Conservation (phyloP, 1,140 invertebrate species). For the Papilio polyxenes region DNA sequence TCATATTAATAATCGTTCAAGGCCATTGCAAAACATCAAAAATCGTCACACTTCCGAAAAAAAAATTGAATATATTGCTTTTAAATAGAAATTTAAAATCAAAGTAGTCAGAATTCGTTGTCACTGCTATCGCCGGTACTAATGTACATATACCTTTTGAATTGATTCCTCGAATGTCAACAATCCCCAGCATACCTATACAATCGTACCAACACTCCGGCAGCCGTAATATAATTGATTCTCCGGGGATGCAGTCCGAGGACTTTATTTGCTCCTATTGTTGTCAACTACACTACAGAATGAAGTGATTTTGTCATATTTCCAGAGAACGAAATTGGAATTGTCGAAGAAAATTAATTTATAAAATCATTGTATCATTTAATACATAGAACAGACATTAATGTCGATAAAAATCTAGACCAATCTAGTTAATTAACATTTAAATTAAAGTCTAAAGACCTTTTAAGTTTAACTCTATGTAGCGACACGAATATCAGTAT, state of each 20-base stretch:
- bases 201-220: background rate
- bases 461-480: no score
- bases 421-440: no score
- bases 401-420: no score
- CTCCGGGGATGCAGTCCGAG: background rate
- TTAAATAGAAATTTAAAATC: background rate
- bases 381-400: no score
- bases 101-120: background rate
- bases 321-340: background rate
- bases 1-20: no score
- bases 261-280: background rate
- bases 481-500: no score
- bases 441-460: no score
- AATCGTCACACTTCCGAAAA: no score
- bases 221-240: constrained; percentile 17
- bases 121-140: background rate
- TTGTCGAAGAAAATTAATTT: background rate
- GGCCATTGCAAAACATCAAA: no score
- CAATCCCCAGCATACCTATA: background rate
- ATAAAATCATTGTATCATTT: background rate
- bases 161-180: constrained; percentile 19
- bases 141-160: background rate
- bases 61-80: no score
- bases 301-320: background rate
- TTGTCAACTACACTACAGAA: constrained; percentile 6